Evolutionary conservation across 2,888 invertebrate species (phyloP), one percentile per base, ranked within the genome.

Genomic region (Sminthurinus aureus): DNA sequence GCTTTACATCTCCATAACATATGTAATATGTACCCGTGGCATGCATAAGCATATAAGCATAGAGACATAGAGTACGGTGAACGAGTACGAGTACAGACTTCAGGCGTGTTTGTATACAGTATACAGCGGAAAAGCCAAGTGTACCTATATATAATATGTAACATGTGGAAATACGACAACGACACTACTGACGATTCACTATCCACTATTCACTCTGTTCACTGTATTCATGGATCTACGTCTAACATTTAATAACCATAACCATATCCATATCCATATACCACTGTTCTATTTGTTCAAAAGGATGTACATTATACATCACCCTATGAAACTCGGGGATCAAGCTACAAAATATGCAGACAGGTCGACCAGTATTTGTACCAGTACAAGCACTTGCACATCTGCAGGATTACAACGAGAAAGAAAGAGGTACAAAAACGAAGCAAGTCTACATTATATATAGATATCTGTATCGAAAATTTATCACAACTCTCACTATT

Each of bases 251-350:
- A 38, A 38, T 67, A n/a, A 12, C 20, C 67, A 67, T 20, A n/a
- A 12, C 15, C 22, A 18, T 67, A n/a, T 67, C 20, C 67, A 67
- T 20, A n/a, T 20, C 15, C 22, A 18, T 67, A 38, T 38, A 38
- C 1, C 38, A 38, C 38, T 38, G 1, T 38, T 38, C 38, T 38
- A 38, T 38, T 38, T 6, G 38, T 38, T 38, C 2, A 67, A 6
- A 67, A 67, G 22, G 8, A 67, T 67, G 67, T 20, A n/a, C 67
- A 22, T 8, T 38, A 6, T 38, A 38, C 38, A 38, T 38, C 38
- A 67, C n/a, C n/a, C 67, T 67, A 67, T 67, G n/a, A n/a, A 67
- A 67, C 67, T 20, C n/a, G 67, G 67, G 67, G 38, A 38, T 38
- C 38, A 38, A 38, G 38, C 6, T 20, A n/a, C 38, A 38, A 38